Evolutionary conservation across 2,113 vertebrate genomes (phyloP).

Genomic region (Melanerpes aurifrons): DNA sequence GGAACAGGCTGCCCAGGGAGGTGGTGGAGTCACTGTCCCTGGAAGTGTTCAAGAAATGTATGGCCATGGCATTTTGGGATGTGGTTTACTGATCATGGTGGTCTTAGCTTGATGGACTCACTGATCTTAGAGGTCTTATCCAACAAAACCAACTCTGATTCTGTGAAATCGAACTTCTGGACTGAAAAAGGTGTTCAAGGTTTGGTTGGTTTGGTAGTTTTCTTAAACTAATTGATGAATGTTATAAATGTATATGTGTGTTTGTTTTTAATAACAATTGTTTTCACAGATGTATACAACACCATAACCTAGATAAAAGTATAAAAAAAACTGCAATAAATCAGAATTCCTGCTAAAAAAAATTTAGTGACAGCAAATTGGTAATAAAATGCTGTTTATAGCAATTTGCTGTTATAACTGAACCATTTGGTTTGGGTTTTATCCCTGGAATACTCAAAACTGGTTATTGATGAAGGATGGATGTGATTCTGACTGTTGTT

Average conservation of each 20-base stretch:
- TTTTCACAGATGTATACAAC: background rate
- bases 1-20: no score
- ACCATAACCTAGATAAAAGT: background rate
- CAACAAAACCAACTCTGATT: no score
- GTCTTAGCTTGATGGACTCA: no score
- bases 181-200: background rate
- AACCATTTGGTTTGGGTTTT: background rate
- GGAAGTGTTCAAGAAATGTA: no score
- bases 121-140: no score
- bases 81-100: no score
- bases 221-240: background rate
- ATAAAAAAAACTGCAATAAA: background rate
- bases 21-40: no score
- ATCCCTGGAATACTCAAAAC: background rate
- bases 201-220: background rate
- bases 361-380: background rate
- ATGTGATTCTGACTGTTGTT: background rate
- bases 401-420: background rate
- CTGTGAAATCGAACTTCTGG: background rate
- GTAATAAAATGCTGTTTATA: background rate
- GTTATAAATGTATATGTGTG: background rate
- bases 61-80: no score
- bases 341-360: background rate
- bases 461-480: background rate
- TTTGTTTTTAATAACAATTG: background rate